Base-by-base conservation (phyloP, 1,140 invertebrate species). In the Helicoverpa armigera region DNA sequence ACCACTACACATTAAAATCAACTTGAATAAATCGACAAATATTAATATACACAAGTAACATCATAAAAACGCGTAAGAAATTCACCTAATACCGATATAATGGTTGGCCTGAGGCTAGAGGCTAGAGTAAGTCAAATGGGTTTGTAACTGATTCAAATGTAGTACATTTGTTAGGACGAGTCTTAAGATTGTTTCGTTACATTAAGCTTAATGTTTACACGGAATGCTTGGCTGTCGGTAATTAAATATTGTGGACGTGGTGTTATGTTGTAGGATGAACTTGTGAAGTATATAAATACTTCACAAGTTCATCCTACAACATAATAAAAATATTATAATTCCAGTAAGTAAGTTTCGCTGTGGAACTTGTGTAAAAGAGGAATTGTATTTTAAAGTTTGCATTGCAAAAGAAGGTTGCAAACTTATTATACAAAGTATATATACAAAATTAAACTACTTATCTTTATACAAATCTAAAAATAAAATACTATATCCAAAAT, bases 1-100 rank as follows among this genome's bases (percentile, higher is more conserved):
- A n/a, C 16, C 35, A 48, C 63, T 48, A 43, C 63, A 65, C 29
- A 65, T 43, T 65, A 2, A 65, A 65, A 65, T 48, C 16, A 65
- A 13, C n/a, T 48, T 60, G 9, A n/a, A 43, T 43, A n/a, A n/a
- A 58, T n/a, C n/a, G 14, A 74, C 53, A 74, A 23, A 74, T 54
- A 74, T 74, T 74, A 74, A 74, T 43, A 23, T 9, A 12, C 14
- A 35, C 3, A 23, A 73, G 16, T 56, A 35, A 54, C 31, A 31
- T 29, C 23, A 74, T 74, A 74, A 74, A 74, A 74, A 74, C 31
- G 43, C 14, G 53, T 56, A 60, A 43, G 29, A 70, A 80, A 53
- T 73, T 82, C 69, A 67, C 79, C 74, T 90, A 90, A 91, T 91
- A 87, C 82, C 85, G 85, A 87, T 87, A 86, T 92, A 92, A 92